These are phyloP conservation scores for Nyctereutes procyonoides DNA, from an alignment of 2,113 vertebrate species.

Conservation along the genomic window DNA sequence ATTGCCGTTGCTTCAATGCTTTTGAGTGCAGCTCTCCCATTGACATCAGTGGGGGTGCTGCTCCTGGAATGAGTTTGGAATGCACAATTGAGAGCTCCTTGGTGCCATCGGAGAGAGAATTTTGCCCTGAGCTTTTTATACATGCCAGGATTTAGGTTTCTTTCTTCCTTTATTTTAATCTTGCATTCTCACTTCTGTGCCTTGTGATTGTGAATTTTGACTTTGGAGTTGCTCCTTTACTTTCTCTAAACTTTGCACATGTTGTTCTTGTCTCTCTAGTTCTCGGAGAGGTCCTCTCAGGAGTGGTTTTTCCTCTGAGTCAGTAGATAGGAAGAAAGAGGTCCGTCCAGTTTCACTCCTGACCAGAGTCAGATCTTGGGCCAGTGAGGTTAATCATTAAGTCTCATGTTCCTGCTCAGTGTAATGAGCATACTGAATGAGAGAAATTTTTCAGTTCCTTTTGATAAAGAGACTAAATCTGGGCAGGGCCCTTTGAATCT, in stretches of 20 bases:
- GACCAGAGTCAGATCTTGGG: not conserved
- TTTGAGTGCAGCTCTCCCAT: conserved; percentile 60
- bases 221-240: not conserved
- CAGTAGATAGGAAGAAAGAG: not conserved
- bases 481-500: not conserved
- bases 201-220: not conserved
- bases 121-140: conserved; percentile 57
- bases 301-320: not conserved
- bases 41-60: not conserved
- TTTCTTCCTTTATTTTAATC: conserved; percentile 19
- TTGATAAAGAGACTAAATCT: not conserved
- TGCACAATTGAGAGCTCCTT: not conserved
- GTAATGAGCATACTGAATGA: not conserved
- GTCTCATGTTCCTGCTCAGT: not conserved
- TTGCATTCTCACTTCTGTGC: not conserved
- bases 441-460: not conserved
- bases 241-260: not conserved
- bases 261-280: not conserved
- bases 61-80: conserved; percentile 43
- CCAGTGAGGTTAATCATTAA: not conserved
- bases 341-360: not conserved
- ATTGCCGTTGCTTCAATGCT: conserved; percentile 46
- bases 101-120: not conserved
- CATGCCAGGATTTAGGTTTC: not conserved
- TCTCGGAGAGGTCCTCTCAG: not conserved